A percentile compares a stretch with the other conserved stretches of the same genome.
Evolutionary conservation across 2,888 invertebrate species (phyloP).

Genomic region (Cheilosia soror): DNA sequence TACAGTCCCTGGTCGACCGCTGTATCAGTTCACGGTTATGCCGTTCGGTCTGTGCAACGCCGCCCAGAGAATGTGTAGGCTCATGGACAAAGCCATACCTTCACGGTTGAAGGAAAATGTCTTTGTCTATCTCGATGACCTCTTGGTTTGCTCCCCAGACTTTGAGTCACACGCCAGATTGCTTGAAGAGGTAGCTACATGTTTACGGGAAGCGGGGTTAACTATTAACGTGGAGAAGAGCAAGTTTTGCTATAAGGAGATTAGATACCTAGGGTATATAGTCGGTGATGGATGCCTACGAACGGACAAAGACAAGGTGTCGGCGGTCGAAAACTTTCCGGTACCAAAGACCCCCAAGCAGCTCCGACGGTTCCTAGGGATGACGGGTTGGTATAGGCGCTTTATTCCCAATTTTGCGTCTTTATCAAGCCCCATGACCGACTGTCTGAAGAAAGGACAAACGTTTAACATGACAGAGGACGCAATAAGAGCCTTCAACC

Average conservation of each 20-base stretch:
- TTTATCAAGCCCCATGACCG: background rate
- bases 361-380: background rate
- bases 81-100: background rate
- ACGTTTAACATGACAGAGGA: background rate
- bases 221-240: background rate
- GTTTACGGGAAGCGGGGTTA: background rate
- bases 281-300: background rate
- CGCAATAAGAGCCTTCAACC: background rate
- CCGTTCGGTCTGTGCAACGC: conserved; percentile 4
- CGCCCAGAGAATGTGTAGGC: conserved; percentile 28
- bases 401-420: background rate
- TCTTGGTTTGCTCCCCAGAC: conserved; percentile 2
- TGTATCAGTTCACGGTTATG: background rate
- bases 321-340: background rate
- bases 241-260: background rate
- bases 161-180: background rate
- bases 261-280: background rate
- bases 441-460: conserved; percentile 1
- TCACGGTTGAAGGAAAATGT: background rate
- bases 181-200: background rate
- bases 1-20: background rate
- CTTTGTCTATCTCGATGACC: conserved; percentile 6
- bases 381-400: background rate
- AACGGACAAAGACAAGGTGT: background rate
- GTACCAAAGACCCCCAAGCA: background rate